Evolutionary conservation across 2,888 invertebrate genomes (phyloP).

Genomic region (Napeogenes sylphis): DNA sequence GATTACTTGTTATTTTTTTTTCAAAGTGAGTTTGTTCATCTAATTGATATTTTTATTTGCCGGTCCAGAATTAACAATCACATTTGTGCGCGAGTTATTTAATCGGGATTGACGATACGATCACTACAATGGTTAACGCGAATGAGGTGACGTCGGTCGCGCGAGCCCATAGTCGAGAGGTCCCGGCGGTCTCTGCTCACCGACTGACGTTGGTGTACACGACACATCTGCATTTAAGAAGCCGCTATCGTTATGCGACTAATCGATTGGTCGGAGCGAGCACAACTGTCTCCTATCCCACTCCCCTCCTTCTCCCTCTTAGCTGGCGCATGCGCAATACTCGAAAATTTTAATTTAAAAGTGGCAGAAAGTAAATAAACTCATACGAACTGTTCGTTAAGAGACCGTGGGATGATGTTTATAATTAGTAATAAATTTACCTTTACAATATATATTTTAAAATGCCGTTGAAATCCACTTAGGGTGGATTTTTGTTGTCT

Average conservation of each 20-base stretch:
- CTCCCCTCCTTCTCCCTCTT: constrained; percentile 55
- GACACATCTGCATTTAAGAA: constrained; percentile 79
- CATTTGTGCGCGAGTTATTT: constrained; percentile 47
- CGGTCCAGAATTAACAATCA: constrained; percentile 41
- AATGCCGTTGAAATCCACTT: neutral
- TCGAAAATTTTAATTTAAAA: constrained; percentile 61
- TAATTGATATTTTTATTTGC: constrained; percentile 24
- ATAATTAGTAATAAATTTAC: constrained; percentile 11
- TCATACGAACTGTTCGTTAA: constrained; percentile 64
- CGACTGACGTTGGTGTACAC: constrained; percentile 73
- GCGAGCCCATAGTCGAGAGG: constrained; percentile 55
- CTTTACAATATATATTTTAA: neutral
- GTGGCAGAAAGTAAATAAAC: constrained; percentile 75
- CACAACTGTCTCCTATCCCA: constrained; percentile 60
- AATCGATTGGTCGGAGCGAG: constrained; percentile 77
- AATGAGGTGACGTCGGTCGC: constrained; percentile 40
- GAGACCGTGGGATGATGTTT: constrained; percentile 51
- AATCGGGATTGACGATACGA: constrained; percentile 46
- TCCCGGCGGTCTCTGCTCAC: constrained; percentile 62
- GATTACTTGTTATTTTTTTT: constrained; percentile 24
- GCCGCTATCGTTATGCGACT: constrained; percentile 78
- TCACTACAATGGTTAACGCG: constrained; percentile 61
- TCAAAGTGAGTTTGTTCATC: constrained; percentile 24
- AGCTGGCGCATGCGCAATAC: constrained; percentile 61
- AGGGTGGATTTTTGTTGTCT: constrained; percentile 1